phyloP scores from a whole-genome alignment of 2,797 vertebrate genomes.

The Onychomys arenicola region DNA sequence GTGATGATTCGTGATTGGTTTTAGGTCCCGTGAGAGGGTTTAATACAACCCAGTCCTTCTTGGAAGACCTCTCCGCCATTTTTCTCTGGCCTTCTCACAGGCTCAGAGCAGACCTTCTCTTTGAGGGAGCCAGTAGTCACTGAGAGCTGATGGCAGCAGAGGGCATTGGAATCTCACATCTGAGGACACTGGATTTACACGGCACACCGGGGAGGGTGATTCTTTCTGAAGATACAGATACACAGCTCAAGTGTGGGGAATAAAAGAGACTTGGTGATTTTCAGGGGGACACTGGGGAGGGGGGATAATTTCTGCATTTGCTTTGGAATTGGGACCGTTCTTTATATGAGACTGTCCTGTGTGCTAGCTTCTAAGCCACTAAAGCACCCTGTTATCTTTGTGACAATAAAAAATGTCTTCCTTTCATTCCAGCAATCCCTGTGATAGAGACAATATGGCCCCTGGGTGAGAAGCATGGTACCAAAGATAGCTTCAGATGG shows the following conservation, averaged over 20 bases:
- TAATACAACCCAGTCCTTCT: neutral
- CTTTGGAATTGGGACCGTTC: neutral
- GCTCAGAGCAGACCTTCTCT: neutral
- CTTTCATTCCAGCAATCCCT: neutral
- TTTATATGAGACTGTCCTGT: neutral
- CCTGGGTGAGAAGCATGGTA: neutral
- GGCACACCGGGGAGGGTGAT: neutral
- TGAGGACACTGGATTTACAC: neutral
- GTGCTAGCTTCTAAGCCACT: neutral
- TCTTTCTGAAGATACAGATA: neutral
- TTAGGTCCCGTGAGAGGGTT: neutral
- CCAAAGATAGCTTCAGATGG: neutral
- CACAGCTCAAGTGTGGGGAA: neutral
- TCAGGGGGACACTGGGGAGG: neutral
- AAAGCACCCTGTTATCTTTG: neutral
- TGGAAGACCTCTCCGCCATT: neutral
- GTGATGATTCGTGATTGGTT: neutral
- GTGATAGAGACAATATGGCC: neutral
- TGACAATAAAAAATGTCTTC: neutral
- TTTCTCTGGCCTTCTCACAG: neutral
- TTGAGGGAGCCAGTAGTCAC: neutral
- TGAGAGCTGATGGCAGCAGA: neutral
- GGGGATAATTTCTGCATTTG: neutral
- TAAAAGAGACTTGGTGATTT: neutral
- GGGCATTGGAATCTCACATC: neutral